These are phyloP conservation scores for Pagetopsis macropterus DNA, from an alignment of 2,797 vertebrate species.

Conservation along the genomic window DNA sequence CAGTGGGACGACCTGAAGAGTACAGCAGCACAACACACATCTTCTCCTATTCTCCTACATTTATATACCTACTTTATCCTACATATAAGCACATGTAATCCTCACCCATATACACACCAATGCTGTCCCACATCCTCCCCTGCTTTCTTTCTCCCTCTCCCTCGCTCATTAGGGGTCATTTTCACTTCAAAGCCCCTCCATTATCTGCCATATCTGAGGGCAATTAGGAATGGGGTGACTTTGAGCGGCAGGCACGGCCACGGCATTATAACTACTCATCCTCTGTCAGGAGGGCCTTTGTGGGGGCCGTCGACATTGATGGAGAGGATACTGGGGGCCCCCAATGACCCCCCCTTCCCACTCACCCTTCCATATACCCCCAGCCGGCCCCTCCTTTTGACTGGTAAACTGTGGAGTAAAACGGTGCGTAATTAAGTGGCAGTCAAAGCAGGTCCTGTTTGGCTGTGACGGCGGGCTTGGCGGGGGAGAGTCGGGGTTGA, in stretches of 20 bases:
- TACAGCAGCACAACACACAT: slow-evolving; percentile 11
- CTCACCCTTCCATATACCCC: slow-evolving; percentile 53
- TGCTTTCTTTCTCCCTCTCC: slow-evolving; percentile 55
- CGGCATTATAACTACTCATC: slow-evolving; percentile 90
- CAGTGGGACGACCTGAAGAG: slow-evolving; percentile 74
- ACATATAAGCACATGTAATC: slow-evolving; percentile 78
- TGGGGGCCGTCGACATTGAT: slow-evolving; percentile 87
- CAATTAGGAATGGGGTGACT: slow-evolving; percentile 93
- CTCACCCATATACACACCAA: slow-evolving; percentile 16
- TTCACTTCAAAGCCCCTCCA: slow-evolving; percentile 91
- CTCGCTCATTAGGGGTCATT: slow-evolving; percentile 89
- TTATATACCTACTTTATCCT: slow-evolving; percentile 37
- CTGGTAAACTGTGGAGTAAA: slow-evolving; percentile 92
- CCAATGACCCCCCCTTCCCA: not conserved
- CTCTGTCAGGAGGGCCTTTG: slow-evolving; percentile 88
- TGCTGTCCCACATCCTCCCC: slow-evolving; percentile 30
- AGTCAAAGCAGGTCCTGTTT: slow-evolving; percentile 92
- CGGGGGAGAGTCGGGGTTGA: slow-evolving; percentile 76
- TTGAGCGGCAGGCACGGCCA: slow-evolving; percentile 88
- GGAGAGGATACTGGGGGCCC: slow-evolving; percentile 85
- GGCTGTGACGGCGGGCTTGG: slow-evolving; percentile 83
- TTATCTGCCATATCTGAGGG: slow-evolving; percentile 93
- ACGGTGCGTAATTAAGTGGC: slow-evolving; percentile 93
- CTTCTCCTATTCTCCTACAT: slow-evolving; percentile 5
- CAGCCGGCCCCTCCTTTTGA: slow-evolving; percentile 84